These are phyloP conservation scores for Oncorhynchus mykiss DNA, from an alignment of 2,113 vertebrate species.

Conservation along the genomic window DNA sequence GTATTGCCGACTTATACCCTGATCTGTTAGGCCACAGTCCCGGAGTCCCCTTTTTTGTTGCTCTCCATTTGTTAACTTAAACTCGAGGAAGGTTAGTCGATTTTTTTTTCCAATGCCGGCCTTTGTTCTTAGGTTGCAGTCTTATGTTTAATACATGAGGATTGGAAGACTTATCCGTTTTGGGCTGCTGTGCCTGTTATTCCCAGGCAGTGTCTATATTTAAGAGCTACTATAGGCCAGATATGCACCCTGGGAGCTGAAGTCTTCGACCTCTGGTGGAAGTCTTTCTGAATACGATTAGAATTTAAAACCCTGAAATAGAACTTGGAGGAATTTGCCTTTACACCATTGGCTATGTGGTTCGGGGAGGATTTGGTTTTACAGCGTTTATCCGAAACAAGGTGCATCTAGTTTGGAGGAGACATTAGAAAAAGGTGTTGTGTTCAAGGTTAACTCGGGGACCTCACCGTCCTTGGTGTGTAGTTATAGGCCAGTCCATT, in stretches of 20 bases:
- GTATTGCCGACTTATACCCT: too few species aligned
- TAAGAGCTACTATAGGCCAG: slow-evolving; percentile 61
- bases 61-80: slow-evolving; percentile 63
- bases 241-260: slow-evolving; percentile 45
- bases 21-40: too few species aligned
- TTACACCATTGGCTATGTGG: background rate
- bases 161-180: slow-evolving; percentile 60
- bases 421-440: slow-evolving; percentile 1
- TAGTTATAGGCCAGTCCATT: slow-evolving; percentile 30
- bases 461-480: slow-evolving; percentile 28
- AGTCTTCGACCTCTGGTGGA: slow-evolving; percentile 56
- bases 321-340: slow-evolving; percentile 8
- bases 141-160: slow-evolving; percentile 73
- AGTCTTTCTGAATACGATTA: slow-evolving; percentile 50
- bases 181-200: slow-evolving; percentile 51
- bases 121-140: slow-evolving; percentile 72
- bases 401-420: slow-evolving; percentile 26
- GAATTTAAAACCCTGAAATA: slow-evolving; percentile 39
- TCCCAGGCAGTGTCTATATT: slow-evolving; percentile 65
- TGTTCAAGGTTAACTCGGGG: slow-evolving; percentile 12
- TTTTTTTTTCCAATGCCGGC: slow-evolving; percentile 29
- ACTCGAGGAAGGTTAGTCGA: slow-evolving; percentile 46
- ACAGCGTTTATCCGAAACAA: background rate
- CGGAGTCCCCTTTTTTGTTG: slow-evolving; percentile 26
- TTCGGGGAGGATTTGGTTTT: slow-evolving; percentile 22